These are phyloP conservation scores for Potamilus streckersoni DNA, from an alignment of 1,140 invertebrate genomes.

Conservation along the genomic window DNA sequence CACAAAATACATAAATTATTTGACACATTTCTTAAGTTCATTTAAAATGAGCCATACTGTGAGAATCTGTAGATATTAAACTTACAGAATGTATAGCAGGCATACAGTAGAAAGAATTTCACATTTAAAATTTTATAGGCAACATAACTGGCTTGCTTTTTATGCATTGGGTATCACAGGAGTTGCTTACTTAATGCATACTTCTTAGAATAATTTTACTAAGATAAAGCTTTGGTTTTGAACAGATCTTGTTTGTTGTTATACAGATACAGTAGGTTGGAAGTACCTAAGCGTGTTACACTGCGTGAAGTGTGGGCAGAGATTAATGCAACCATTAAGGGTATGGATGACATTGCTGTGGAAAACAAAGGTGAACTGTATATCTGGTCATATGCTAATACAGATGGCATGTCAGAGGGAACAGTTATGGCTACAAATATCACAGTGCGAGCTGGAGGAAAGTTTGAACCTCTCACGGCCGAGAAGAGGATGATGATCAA, in stretches of 20 bases:
- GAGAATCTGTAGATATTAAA: too few relatives aligned
- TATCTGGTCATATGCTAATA: conserved; percentile 53
- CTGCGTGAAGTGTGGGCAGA: conserved; percentile 55
- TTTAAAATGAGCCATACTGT: too few relatives aligned
- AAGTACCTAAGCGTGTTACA: conserved; percentile 37
- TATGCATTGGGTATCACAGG: too few relatives aligned
- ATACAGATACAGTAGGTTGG: conserved; percentile 37
- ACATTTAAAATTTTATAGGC: too few relatives aligned
- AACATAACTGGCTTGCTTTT: too few relatives aligned
- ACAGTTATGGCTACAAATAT: conserved; percentile 42
- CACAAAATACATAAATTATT: too few relatives aligned
- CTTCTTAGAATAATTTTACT: too few relatives aligned
- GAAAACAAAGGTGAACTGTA: conserved; percentile 50
- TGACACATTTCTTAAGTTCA: too few relatives aligned
- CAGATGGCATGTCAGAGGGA: conserved; percentile 37
- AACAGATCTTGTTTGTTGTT: background rate
- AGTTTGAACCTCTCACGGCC: conserved; percentile 45
- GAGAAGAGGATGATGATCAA: conserved; percentile 34
- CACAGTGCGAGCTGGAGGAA: conserved; percentile 49
- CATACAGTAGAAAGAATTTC: too few relatives aligned
- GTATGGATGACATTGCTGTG: conserved; percentile 42
- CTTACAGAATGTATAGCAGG: too few relatives aligned
- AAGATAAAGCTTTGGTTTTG: too few relatives aligned
- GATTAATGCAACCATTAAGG: conserved; percentile 49
- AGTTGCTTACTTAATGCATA: too few relatives aligned